These are phyloP conservation scores for Oplegnathus fasciatus DNA, from an alignment of 2,113 vertebrate species.

Conservation along the genomic window DNA sequence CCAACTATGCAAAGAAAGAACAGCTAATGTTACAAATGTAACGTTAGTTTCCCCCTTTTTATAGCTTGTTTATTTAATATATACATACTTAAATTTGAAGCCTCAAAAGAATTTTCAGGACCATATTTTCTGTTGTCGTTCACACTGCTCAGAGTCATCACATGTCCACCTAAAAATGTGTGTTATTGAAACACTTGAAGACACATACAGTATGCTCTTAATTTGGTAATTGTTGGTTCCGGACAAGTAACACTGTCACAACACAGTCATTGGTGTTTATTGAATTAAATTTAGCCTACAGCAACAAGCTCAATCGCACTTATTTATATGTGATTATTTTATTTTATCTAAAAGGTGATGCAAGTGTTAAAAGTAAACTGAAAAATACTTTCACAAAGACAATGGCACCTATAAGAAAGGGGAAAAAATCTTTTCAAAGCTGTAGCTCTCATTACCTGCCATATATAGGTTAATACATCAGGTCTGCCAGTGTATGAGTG, in stretches of 20 bases:
- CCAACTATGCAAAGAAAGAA: too few relatives aligned
- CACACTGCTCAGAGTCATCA: too few relatives aligned
- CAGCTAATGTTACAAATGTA: too few relatives aligned
- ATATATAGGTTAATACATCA: too few relatives aligned
- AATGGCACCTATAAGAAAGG: too few relatives aligned
- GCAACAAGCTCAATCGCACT: neutral
- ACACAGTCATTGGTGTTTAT: neutral
- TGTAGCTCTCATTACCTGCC: too few relatives aligned
- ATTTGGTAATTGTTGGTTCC: neutral
- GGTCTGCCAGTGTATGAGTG: neutral
- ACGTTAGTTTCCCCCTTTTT: too few relatives aligned
- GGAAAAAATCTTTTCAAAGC: too few relatives aligned
- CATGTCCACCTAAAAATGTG: neutral
- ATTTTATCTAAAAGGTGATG: neutral
- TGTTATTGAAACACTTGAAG: neutral
- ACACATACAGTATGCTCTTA: neutral
- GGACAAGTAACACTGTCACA: neutral
- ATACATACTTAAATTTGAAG: too few relatives aligned
- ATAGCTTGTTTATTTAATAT: too few relatives aligned
- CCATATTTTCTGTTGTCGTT: neutral
- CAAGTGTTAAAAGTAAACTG: neutral
- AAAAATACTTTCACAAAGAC: too few relatives aligned
- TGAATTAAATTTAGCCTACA: neutral
- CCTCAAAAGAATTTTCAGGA: neutral
- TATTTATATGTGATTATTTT: neutral